Base-by-base conservation (phyloP, 2,797 vertebrate genomes). In the Semotilus atromaculatus region DNA sequence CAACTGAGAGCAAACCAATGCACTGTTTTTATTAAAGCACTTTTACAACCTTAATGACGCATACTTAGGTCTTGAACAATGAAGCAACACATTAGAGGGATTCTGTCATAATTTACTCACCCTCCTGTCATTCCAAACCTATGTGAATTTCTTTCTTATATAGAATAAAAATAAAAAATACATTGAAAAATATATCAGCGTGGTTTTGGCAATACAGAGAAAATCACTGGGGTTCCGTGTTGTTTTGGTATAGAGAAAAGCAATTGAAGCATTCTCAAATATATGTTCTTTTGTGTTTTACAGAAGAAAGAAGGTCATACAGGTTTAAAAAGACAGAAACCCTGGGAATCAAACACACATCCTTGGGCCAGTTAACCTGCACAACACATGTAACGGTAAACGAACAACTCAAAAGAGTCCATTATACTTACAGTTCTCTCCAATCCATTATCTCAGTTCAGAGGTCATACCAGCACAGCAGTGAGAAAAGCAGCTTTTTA, bases 391-490 rank as follows among this genome's bases (percentile, higher is more conserved):
- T 21, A 29, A 45, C 3, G 51, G 45, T 68, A 11, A 21, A 71
- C 38, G 7, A 79, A 66, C 40, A 79, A 79, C 26, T 66, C 21
- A 58, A 62, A 77, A 19, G 75, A 43, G 55, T 43, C 7, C 19
- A 62, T 36, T 40, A 82, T 92, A 94, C 94, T 94, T 85, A 94
- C 93, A 91, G 87, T 82, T 94, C 93, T 88, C 89, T 92, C 92
- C 91, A 91, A 29, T 94, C 94, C 93, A 94, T 94, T 88, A 91
- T 93, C 90, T 89, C 68, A n/a, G 80, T 85, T 90, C 85, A 86
- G 26, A 81, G 86, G 45, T 88, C 86, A 87, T 83, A 14, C 26
- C 77, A 87, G 80, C 83, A 74, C 58, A 88, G 71, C 62, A 80
- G 34, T 70, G 40, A 86, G 73, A 75, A 66, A 81, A 87, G 73